phyloP scores from a whole-genome alignment of 1,140 invertebrate species.

The Ips nitidus region DNA sequence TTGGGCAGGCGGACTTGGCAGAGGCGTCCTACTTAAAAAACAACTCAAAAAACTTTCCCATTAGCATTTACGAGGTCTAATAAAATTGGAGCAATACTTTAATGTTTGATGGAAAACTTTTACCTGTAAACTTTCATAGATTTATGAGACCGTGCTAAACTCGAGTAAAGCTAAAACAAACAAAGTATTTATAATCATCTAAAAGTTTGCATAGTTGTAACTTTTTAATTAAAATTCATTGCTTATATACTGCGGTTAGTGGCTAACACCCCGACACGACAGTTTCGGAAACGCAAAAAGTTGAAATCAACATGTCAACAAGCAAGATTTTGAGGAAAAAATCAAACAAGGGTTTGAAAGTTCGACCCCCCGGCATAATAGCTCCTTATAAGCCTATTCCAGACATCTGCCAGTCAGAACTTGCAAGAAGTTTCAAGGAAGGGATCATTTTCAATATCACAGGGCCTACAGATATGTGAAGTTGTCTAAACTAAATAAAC shows the following conservation, averaged over 20 bases:
- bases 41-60: slow-evolving; percentile 7
- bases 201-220: slow-evolving; percentile 24
- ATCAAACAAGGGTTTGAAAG: slow-evolving; percentile 1
- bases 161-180: slow-evolving; percentile 14
- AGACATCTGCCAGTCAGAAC: slow-evolving; percentile 18
- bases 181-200: slow-evolving; percentile 20
- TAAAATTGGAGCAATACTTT: slow-evolving; percentile 11
- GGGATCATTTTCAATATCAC: slow-evolving; percentile 15
- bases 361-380: neutral
- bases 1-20: slow-evolving; percentile 8
- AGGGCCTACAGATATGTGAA: slow-evolving; percentile 10
- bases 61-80: slow-evolving; percentile 8
- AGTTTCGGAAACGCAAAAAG: too few relatives aligned
- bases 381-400: slow-evolving; percentile 8
- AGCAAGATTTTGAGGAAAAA: neutral
- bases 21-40: slow-evolving; percentile 3
- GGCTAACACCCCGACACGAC: too few relatives aligned
- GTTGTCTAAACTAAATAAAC: slow-evolving; percentile 2
- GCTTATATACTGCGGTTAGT: too few relatives aligned
- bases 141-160: slow-evolving; percentile 11
- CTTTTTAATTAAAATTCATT: slow-evolving; percentile 17
- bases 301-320: neutral
- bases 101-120: slow-evolving; percentile 20
- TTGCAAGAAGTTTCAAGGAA: slow-evolving; percentile 9
- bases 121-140: slow-evolving; percentile 22